Evolutionary conservation across 2,113 vertebrate species (phyloP), one percentile per base, ranked within the genome.

Genomic region (Empidonax traillii): DNA sequence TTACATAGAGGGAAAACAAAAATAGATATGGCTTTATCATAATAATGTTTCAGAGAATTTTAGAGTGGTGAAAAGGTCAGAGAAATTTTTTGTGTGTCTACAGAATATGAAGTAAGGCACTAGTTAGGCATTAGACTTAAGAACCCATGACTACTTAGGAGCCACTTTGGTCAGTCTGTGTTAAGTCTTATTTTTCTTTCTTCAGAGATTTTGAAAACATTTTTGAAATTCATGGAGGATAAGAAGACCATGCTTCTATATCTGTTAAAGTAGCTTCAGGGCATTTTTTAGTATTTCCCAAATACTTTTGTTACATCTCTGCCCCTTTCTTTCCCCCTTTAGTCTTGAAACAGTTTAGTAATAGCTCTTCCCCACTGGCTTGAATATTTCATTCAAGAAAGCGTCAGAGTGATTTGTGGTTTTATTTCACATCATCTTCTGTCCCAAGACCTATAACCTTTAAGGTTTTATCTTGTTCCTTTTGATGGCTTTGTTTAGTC

Each of bases 401-500:
- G 75, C n/a, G 41, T 22, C 1, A 0, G 15, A 1, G 19, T 82
- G 17, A 23, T 71, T 89, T 90, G 53, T 90, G n/a, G 25, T 63
- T 95, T 89, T 79, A 51, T 92, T 89, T 92, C 62, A 83, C 10
- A 10, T 56, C 74, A 55, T 78, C 39, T 66, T 76, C 23, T 16
- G 15, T 76, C 44, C 30, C 47, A 53, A 67, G 39, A 27, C 28
- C 41, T 87, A 43, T 65, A 69, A 80, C 47, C 39, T 89, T 53
- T 53, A 87, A 85, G 37, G 12, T 55, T 69, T 89, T 91, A 44
- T 69, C 58, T 63, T 86, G 30, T 82, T 89, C n/a, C 43, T 82
- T 65, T 86, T 63, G 47, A 71, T 86, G 56, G 28, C 85, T 87
- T 95, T 89, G n/a, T 92, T 95, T 96, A 68, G 71, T 93, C 62